Evolutionary conservation across 2,888 invertebrate species (phyloP).

Genomic region (Colletes collaris): DNA sequence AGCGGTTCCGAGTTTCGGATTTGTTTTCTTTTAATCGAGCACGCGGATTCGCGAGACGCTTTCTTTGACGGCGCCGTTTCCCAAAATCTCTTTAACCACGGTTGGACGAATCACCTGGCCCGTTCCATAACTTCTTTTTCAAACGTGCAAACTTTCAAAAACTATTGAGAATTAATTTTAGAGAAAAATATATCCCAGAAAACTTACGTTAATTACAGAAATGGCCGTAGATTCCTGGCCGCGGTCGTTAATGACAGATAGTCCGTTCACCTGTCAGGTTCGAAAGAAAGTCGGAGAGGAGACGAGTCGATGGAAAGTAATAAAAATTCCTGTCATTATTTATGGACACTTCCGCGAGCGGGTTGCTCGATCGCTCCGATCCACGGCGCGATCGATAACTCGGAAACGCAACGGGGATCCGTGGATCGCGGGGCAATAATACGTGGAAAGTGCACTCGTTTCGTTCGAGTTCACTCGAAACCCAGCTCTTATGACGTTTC

Average conservation of each 20-base stretch:
- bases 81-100: too few relatives aligned
- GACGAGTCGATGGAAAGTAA: not conserved
- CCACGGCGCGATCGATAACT: constrained; percentile 14
- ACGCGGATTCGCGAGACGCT: not conserved
- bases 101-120: too few relatives aligned
- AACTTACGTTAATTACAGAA: too few relatives aligned
- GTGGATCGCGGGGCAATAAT: not conserved
- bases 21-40: constrained; percentile 7
- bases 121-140: too few relatives aligned
- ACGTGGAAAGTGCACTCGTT: constrained; percentile 3
- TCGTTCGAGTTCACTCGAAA: constrained; percentile 1
- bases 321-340: not conserved
- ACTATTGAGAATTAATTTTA: too few relatives aligned
- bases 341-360: not conserved
- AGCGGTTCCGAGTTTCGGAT: not conserved
- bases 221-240: too few relatives aligned
- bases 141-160: too few relatives aligned
- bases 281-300: constrained; percentile 6
- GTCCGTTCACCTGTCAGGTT: not conserved
- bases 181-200: too few relatives aligned
- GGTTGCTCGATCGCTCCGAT: not conserved
- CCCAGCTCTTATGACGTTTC: not conserved
- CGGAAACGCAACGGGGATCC: not conserved
- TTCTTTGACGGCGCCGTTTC: not conserved
- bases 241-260: too few relatives aligned